These are phyloP conservation scores for Elephas maximus DNA, from an alignment of 2,113 vertebrate genomes.

Conservation along the genomic window DNA sequence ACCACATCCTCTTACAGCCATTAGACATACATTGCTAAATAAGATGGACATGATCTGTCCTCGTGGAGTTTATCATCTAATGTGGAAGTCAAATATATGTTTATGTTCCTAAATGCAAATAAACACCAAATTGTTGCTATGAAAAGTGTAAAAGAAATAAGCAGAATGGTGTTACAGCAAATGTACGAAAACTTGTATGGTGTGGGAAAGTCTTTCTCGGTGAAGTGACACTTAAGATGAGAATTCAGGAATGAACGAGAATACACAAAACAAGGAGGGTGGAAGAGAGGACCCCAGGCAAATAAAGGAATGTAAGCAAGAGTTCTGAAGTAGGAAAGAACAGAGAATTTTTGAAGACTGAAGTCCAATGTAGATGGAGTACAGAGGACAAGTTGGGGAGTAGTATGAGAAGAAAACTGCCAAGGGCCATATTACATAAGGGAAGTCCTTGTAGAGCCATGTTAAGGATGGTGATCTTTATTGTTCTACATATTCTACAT, in stretches of 20 bases:
- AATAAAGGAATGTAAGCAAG: not conserved
- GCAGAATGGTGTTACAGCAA: not conserved
- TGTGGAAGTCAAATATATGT: not conserved
- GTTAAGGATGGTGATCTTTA: not conserved
- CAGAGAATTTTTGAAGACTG: not conserved
- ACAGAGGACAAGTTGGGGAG: not conserved
- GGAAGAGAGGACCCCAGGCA: not conserved
- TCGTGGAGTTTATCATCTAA: not conserved
- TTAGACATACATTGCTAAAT: not conserved
- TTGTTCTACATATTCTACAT: not conserved
- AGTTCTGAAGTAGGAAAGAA: not conserved
- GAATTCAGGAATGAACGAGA: not conserved
- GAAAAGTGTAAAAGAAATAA: not conserved
- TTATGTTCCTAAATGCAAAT: not conserved
- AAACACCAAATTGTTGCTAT: not conserved
- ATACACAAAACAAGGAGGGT: not conserved
- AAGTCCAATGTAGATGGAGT: not conserved
- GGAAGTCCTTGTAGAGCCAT: not conserved
- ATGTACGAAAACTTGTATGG: not conserved
- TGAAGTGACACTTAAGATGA: not conserved
- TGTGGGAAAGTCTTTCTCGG: not conserved
- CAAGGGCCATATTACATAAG: not conserved
- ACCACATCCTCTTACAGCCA: accelerated
- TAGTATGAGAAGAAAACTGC: not conserved
- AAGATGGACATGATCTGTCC: not conserved